Evolutionary conservation across 2,797 vertebrate species (phyloP).

Genomic region (Gila robusta): DNA sequence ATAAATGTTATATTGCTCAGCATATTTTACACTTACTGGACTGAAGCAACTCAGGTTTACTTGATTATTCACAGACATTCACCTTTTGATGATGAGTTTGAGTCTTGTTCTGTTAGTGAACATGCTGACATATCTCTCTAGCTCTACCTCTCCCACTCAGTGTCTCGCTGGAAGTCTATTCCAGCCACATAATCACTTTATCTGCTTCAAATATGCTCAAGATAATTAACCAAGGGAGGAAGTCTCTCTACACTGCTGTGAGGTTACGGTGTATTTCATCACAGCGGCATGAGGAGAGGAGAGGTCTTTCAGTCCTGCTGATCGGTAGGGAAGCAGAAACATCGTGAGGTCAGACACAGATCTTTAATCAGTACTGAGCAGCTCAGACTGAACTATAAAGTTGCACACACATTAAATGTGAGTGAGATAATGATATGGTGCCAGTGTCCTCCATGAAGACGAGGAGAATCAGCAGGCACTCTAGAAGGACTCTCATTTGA

Average conservation of each 20-base stretch:
- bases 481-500: conserved; percentile 52
- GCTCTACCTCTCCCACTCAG: conserved; percentile 68
- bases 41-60: not conserved
- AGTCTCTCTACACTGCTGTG: conserved; percentile 78
- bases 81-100: not conserved
- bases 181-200: conserved; percentile 82
- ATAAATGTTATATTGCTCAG: not conserved
- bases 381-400: conserved; percentile 73
- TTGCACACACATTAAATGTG: conserved; percentile 72
- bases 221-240: conserved; percentile 84
- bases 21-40: not conserved
- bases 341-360: conserved; percentile 56
- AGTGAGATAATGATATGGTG: conserved; percentile 72
- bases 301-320: conserved; percentile 9
- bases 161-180: conserved; percentile 82
- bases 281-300: conserved; percentile 60
- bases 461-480: conserved; percentile 79
- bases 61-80: not conserved
- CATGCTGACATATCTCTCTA: conserved; percentile 65
- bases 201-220: conserved; percentile 84
- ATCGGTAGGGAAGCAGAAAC: not conserved
- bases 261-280: conserved; percentile 73
- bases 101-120: conserved; percentile 38
- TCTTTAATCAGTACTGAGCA: conserved; percentile 81
- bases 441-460: conserved; percentile 69